Evolutionary conservation across 2,113 vertebrate species (phyloP), one percentile per base, ranked within the genome.

Genomic region (Peromyscus polionotus): DNA sequence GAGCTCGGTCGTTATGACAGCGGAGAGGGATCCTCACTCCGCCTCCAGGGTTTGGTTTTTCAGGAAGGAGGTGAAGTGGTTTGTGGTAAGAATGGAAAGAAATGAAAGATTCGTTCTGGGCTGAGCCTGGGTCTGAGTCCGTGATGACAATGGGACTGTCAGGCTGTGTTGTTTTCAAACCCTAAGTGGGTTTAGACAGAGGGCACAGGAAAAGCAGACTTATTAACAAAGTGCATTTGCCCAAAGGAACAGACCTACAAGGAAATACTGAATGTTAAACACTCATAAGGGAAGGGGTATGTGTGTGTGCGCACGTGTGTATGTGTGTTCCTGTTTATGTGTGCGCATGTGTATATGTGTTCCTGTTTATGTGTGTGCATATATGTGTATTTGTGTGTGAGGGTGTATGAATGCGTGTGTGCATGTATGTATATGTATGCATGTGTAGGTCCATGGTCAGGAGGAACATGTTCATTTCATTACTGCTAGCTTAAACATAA

Each of bases 81-180:
- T 87, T 92, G 95, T 97, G 96, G 96, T 86, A 86, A 94, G 72
- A 67, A 45, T 91, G 88, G 17, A 59, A 17, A 26, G 57, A 95
- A 93, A 91, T 96, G 95, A 97, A 94, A 97, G 72, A 31, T 72
- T 59, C 48, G 59, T 57, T 57, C 51, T 45, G 79, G 42, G 36
- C 75, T 67, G 45, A 70, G 65, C 90, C 48, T 88, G 26, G 91
- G 89, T 88, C 73, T 45, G 70, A 94, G 36, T 75, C 36, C 61
- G 24, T 77, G 73, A 94, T 86, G 67, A 72, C 75, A 93, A 65
- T 51, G 51, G 16, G 59, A 59, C 54, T 85, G 19, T n/a, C 92
- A 81, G 24, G 6, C 79, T 65, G 54, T 59, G 42, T 36, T 77
- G 91, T 77, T 75, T 77, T 93, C 76, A 92, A 68, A 39, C 76